A percentile compares a stretch with the other conserved stretches of the same genome.
Conservation (phyloP, 2,797 vertebrate genomes). For the Cynodonichthys magdalenae region DNA sequence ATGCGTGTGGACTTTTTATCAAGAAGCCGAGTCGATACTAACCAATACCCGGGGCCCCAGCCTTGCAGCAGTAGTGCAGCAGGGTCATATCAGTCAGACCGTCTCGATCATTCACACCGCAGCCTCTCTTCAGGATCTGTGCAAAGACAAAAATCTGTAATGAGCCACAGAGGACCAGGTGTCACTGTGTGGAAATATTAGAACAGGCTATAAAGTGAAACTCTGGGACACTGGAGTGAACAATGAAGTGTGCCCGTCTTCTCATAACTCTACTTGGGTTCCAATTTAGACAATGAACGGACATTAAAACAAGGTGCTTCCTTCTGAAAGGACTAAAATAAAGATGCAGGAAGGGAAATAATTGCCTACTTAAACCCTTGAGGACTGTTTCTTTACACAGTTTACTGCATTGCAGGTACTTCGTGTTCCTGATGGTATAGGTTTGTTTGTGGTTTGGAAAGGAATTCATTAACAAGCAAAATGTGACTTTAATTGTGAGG, state of each 20-base stretch:
- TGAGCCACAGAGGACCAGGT: conserved; percentile 8
- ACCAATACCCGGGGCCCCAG: conserved; percentile 97
- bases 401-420: conserved; percentile 58
- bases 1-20: conserved; percentile 3
- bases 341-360: conserved; percentile 27
- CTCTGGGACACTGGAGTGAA: conserved; percentile 13
- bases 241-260: conserved; percentile 26
- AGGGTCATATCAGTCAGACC: conserved; percentile 98
- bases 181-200: conserved; percentile 21
- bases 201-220: conserved; percentile 33
- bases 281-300: conserved; percentile 28
- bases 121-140: conserved; percentile 95
- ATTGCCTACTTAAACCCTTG: conserved; percentile 36
- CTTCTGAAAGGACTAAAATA: conserved; percentile 33
- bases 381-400: conserved; percentile 26
- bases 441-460: conserved; percentile 4
- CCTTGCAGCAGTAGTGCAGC: conserved; percentile 93
- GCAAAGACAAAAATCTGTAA: conserved; percentile 38
- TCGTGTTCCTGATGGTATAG: conserved; percentile 6
- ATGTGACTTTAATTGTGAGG: neutral
- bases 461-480: conserved; percentile 1
- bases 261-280: conserved; percentile 33
- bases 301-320: conserved; percentile 27
- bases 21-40: conserved; percentile 61
- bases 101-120: conserved; percentile 95